These are phyloP conservation scores for Vannuccia rotundouncinata DNA, from an alignment of 2,888 invertebrate species.

Conservation along the genomic window DNA sequence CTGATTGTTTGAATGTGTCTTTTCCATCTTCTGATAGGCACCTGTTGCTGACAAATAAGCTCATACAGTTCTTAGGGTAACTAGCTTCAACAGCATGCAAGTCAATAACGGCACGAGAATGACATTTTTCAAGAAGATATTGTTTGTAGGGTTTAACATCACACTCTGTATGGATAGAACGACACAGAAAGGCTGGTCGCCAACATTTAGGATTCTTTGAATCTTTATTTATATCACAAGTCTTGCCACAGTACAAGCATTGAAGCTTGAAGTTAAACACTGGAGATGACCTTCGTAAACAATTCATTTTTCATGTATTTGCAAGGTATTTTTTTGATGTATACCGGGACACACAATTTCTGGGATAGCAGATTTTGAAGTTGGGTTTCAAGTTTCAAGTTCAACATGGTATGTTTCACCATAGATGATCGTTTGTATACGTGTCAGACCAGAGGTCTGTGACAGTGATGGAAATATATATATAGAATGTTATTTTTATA, in stretches of 20 bases:
- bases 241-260: not conserved
- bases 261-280: not conserved
- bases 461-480: not conserved
- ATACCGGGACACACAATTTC: not conserved
- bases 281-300: not conserved
- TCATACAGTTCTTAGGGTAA: not conserved
- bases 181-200: not conserved
- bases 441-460: not conserved
- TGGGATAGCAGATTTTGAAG: not conserved
- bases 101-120: not conserved
- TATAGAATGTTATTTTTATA: not conserved
- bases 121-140: conserved; percentile 4
- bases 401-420: not conserved
- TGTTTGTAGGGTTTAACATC: not conserved
- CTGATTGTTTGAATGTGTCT: not conserved
- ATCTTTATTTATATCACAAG: conserved; percentile 5
- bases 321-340: not conserved
- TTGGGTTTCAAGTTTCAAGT: not conserved
- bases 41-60: not conserved
- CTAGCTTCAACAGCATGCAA: not conserved
- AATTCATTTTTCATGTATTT: not conserved
- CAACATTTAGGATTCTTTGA: conserved; percentile 4
- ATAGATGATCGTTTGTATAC: not conserved
- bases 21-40: not conserved
- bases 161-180: not conserved